Conservation (phyloP, 2,797 vertebrate species). For the Acanthopagrus latus region DNA sequence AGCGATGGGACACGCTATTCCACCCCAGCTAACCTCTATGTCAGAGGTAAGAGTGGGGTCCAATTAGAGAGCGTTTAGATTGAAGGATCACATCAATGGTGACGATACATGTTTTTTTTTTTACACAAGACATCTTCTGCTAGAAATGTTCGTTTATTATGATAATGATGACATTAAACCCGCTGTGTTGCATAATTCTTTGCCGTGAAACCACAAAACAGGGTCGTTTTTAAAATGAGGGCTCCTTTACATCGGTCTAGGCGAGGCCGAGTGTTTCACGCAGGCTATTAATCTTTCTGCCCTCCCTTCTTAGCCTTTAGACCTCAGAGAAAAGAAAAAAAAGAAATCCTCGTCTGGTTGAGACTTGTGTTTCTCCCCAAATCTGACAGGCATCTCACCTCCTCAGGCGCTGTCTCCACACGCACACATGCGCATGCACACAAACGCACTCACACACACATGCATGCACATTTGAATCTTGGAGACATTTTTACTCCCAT, state of each 20-base stretch:
- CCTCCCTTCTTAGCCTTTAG: slow-evolving; percentile 73
- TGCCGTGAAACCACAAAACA: slow-evolving; percentile 32
- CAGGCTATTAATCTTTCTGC: slow-evolving; percentile 68
- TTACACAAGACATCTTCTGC: neutral
- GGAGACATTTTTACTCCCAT: slow-evolving; percentile 68
- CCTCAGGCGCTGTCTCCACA: slow-evolving; percentile 61
- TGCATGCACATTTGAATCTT: slow-evolving; percentile 62
- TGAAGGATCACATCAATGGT: slow-evolving; percentile 3
- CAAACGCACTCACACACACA: too few relatives aligned
- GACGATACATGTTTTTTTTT: neutral
- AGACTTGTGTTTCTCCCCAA: slow-evolving; percentile 67
- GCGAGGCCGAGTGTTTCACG: slow-evolving; percentile 51
- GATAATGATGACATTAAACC: slow-evolving; percentile 25
- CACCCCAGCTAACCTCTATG: slow-evolving; percentile 98
- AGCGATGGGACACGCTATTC: slow-evolving; percentile 98
- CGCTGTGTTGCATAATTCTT: slow-evolving; percentile 36
- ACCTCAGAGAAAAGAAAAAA: slow-evolving; percentile 62
- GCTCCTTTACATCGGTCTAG: slow-evolving; percentile 30
- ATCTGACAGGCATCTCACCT: slow-evolving; percentile 73
- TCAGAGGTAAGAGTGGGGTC: slow-evolving; percentile 91
- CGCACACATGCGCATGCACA: slow-evolving; percentile 8
- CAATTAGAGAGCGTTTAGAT: slow-evolving; percentile 22
- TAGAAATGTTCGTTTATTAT: slow-evolving; percentile 24
- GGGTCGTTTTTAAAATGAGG: slow-evolving; percentile 21
- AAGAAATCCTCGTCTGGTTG: slow-evolving; percentile 72